Evolutionary conservation across 2,888 invertebrate species (phyloP).

Genomic region (Glaucopsyche alexis): DNA sequence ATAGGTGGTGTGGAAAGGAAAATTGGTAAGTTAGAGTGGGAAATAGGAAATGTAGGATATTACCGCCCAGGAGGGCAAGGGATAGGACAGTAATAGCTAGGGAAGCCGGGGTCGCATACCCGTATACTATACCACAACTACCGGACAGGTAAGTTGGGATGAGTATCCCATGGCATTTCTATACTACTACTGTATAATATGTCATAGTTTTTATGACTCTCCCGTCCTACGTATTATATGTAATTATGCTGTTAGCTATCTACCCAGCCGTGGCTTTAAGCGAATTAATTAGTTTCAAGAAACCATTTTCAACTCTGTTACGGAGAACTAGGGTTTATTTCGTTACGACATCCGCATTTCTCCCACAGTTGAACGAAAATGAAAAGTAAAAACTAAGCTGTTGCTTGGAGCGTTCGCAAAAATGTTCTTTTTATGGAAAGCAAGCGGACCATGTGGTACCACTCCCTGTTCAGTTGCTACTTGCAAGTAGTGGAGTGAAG

Average conservation of each 20-base stretch:
- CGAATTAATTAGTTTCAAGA: constrained; percentile 3
- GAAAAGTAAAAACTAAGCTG: constrained; percentile 1
- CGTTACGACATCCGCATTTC: background rate
- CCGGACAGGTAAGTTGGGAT: no score
- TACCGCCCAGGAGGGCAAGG: no score
- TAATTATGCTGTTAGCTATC: constrained; percentile 18
- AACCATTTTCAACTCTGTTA: background rate
- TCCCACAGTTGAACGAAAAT: constrained; percentile 5
- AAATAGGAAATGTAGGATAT: no score
- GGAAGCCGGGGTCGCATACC: no score
- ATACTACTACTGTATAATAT: background rate
- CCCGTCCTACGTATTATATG: background rate
- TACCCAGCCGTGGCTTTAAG: constrained; percentile 22
- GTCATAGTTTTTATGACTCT: background rate
- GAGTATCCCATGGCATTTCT: no score
- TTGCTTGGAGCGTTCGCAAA: constrained; percentile 14
- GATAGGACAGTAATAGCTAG: no score
- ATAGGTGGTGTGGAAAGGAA: no score
- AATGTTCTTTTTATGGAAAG: constrained; percentile 10
- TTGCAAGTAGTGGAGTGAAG: background rate
- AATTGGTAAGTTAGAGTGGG: no score
- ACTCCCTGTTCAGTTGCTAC: background rate
- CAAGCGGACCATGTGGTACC: background rate
- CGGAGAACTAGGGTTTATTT: background rate
- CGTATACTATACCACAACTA: no score